Conservation (phyloP, 92 coral and sea anemone genomes). For the Muricea muricata region DNA sequence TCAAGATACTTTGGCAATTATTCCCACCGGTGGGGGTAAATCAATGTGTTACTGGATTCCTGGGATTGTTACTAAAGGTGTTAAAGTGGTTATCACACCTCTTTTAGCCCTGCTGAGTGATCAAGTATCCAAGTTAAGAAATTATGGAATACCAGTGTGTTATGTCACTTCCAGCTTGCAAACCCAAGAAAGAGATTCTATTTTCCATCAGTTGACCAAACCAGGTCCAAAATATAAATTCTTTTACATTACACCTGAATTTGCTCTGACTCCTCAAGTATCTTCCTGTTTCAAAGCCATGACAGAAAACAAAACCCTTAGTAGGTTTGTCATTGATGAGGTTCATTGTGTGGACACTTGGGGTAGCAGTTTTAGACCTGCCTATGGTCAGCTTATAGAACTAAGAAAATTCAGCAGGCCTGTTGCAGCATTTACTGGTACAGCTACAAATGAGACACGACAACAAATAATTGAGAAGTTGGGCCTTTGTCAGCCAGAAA, state of each 20-base stretch:
- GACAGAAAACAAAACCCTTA: not conserved
- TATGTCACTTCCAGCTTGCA: not conserved
- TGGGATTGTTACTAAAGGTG: not conserved
- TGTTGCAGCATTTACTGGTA: slow-evolving; percentile 23
- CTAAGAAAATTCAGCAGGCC: not conserved
- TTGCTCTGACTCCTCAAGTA: not conserved
- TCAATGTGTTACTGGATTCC: slow-evolving; percentile 24
- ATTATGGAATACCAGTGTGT: not conserved
- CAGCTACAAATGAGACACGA: not conserved
- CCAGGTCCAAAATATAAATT: not conserved
- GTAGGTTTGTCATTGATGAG: not conserved
- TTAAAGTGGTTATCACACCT: slow-evolving; percentile 16
- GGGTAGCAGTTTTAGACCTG: slow-evolving; percentile 8
- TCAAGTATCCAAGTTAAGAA: slow-evolving; percentile 4
- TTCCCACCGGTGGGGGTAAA: slow-evolving; percentile 16
- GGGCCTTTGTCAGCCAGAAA: not conserved
- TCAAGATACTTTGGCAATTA: not conserved
- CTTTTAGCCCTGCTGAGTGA: not conserved
- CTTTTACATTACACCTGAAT: slow-evolving; percentile 12
- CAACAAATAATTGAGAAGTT: slow-evolving; percentile 2
- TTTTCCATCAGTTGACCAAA: not conserved
- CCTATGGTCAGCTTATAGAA: not conserved
- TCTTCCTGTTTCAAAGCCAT: not conserved
- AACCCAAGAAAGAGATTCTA: not conserved
- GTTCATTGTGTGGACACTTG: not conserved